Conservation (phyloP, 2,797 vertebrate species). For the Fratercula arctica region DNA sequence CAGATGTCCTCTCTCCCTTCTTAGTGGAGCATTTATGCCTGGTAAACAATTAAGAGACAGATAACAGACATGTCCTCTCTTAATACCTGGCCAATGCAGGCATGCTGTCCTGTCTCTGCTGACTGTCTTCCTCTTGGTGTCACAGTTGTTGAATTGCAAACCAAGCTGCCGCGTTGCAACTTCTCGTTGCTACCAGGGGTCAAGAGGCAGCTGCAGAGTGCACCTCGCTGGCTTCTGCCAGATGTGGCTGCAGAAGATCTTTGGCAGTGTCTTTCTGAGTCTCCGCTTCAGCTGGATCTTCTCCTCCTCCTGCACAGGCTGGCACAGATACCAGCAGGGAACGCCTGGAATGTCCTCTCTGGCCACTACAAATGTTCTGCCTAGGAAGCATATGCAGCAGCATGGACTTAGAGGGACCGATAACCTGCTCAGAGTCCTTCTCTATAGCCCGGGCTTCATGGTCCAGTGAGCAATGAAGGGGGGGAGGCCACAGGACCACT, state of each 20-base stretch:
- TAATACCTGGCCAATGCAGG: neutral
- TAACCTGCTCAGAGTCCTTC: neutral
- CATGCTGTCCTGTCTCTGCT: neutral
- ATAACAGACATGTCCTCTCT: neutral
- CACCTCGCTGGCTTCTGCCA: neutral
- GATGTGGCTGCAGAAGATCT: accelerated
- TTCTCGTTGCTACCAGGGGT: neutral
- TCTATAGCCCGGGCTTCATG: neutral
- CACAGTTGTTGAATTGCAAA: neutral
- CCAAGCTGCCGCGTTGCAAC: neutral
- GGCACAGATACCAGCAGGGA: no score
- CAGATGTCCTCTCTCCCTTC: neutral
- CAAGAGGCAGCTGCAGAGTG: neutral
- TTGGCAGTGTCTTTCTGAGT: neutral
- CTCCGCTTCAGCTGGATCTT: neutral
- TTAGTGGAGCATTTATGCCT: neutral
- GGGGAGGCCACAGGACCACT: neutral
- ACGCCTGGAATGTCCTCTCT: neutral
- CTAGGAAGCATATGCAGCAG: neutral
- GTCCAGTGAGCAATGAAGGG: accelerated
- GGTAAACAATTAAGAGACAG: neutral
- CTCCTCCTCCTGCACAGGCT: neutral
- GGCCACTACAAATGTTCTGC: neutral
- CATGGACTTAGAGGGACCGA: neutral
- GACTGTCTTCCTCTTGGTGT: neutral